Evolutionary conservation across 2,113 vertebrate species (phyloP).

Genomic region (Chaetura pelagica): DNA sequence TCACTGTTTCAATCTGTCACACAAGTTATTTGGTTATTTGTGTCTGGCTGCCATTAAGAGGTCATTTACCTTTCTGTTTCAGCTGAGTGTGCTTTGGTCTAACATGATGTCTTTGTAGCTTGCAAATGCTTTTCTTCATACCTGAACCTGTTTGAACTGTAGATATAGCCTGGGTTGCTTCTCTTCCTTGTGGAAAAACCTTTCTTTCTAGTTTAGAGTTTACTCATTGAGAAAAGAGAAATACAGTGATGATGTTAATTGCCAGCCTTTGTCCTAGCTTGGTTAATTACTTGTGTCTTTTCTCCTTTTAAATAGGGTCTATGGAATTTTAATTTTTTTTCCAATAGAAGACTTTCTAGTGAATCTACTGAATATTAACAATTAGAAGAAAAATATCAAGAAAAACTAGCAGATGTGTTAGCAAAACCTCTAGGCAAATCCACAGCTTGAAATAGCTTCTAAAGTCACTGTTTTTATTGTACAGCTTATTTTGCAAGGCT

Average conservation of each 20-base stretch:
- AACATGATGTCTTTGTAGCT: background rate
- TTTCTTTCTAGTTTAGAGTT: background rate
- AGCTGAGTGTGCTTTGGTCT: background rate
- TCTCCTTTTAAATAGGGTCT: background rate
- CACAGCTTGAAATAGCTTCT: background rate
- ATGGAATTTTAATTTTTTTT: background rate
- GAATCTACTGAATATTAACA: background rate
- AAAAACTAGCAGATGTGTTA: background rate
- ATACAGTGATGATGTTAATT: background rate
- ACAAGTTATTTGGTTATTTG: background rate
- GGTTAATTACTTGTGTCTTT: background rate
- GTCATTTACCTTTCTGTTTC: background rate
- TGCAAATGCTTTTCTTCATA: background rate
- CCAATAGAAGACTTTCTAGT: background rate
- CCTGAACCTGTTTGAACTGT: background rate
- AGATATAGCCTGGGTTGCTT: background rate
- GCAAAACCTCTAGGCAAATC: background rate
- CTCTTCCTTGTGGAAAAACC: background rate
- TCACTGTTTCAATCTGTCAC: background rate
- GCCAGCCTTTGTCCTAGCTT: background rate
- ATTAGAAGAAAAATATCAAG: background rate
- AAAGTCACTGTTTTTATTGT: no score
- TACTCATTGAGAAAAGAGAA: background rate
- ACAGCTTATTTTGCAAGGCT: background rate
- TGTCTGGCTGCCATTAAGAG: background rate